Evolutionary conservation across 2,113 vertebrate genomes (phyloP).

Genomic region (Camelus dromedarius): DNA sequence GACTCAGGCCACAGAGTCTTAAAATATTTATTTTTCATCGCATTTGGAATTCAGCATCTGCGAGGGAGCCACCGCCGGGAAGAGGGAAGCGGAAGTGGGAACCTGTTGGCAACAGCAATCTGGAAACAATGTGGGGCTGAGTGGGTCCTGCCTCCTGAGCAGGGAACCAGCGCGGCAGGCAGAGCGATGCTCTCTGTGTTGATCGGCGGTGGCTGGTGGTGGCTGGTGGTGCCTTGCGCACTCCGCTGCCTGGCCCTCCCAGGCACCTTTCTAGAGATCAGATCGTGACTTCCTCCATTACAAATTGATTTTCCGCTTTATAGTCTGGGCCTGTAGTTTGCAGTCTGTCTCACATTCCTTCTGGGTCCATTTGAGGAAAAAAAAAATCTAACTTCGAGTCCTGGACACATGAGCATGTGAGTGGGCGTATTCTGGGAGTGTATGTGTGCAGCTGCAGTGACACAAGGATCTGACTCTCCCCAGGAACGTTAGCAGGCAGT

Average conservation of each 20-base stretch:
- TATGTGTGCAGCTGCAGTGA: background rate
- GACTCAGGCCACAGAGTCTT: slow-evolving; percentile 73
- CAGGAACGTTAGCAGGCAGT: rapidly evolving
- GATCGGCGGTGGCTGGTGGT: too few species aligned
- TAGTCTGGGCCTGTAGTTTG: background rate
- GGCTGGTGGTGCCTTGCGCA: background rate
- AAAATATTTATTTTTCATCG: slow-evolving; percentile 69
- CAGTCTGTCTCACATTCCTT: background rate
- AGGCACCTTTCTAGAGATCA: background rate
- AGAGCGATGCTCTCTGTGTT: too few species aligned
- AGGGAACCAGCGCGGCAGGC: rapidly evolving
- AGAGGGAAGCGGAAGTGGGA: background rate
- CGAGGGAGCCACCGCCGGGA: background rate
- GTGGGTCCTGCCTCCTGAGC: rapidly evolving
- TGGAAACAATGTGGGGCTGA: background rate
- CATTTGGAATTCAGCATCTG: slow-evolving; percentile 67
- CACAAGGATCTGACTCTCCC: background rate
- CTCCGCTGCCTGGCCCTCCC: background rate
- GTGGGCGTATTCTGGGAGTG: background rate
- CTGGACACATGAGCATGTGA: background rate
- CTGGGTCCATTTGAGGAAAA: background rate
- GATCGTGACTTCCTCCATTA: background rate
- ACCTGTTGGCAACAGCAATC: slow-evolving; percentile 28
- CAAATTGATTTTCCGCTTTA: background rate
- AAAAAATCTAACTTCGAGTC: background rate